phyloP scores from a whole-genome alignment of 2,113 vertebrate species.

The Sinosuthora webbiana region DNA sequence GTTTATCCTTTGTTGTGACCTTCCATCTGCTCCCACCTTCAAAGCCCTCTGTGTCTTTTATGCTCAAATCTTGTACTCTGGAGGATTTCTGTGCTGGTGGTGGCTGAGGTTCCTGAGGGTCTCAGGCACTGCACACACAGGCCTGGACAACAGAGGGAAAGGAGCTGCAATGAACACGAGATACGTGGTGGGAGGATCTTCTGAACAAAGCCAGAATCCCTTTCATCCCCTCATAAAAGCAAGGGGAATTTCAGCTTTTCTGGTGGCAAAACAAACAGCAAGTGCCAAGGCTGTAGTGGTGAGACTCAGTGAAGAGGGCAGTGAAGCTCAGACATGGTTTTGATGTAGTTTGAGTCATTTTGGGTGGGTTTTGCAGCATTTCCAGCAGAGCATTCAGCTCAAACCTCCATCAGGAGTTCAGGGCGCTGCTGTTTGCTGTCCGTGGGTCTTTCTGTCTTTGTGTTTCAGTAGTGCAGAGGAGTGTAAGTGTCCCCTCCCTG shows the following conservation, averaged over 20 bases:
- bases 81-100: neutral
- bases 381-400: neutral
- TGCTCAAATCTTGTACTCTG: neutral
- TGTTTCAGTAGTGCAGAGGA: neutral
- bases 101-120: neutral
- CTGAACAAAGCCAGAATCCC: neutral
- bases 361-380: neutral
- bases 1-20: neutral
- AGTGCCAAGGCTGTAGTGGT: neutral
- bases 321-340: neutral
- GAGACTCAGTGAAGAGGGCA: neutral
- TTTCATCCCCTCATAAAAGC: neutral
- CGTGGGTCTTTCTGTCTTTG: accelerated
- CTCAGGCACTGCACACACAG: neutral
- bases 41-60: neutral
- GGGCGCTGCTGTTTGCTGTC: neutral
- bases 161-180: neutral
- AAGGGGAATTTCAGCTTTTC: neutral
- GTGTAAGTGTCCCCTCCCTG: neutral
- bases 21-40: neutral
- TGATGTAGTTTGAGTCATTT: neutral
- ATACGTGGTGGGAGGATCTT: accelerated
- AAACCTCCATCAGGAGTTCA: neutral
- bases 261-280: neutral
- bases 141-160: neutral